Conservation (phyloP, 2,797 vertebrate species). For the Parauchenoglanis punctatus region DNA sequence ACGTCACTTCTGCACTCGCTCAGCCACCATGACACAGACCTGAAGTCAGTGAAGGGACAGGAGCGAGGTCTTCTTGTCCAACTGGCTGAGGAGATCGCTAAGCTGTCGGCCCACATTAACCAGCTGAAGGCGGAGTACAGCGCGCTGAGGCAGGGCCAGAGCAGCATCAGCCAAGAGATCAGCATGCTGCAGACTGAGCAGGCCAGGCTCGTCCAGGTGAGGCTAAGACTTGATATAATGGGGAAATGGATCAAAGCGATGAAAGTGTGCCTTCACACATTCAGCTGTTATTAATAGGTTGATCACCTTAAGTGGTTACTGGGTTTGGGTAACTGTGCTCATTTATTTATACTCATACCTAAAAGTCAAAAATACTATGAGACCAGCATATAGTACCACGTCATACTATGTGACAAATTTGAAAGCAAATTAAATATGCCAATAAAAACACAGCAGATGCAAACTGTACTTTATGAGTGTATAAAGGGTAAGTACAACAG, state of each 20-base stretch:
- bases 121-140: conserved; percentile 82
- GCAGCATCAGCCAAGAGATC: conserved; percentile 81
- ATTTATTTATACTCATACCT: neutral
- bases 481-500: neutral
- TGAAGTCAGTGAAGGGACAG: conserved; percentile 72
- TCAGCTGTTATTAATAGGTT: neutral
- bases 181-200: conserved; percentile 83
- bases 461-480: neutral
- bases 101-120: conserved; percentile 76
- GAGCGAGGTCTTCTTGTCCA: conserved; percentile 78
- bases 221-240: neutral
- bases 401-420: neutral
- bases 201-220: conserved; percentile 84
- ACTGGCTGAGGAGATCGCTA: conserved; percentile 82
- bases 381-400: neutral
- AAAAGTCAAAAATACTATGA: neutral
- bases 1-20: conserved; percentile 77
- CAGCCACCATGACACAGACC: conserved; percentile 73
- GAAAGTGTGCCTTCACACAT: neutral
- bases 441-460: neutral
- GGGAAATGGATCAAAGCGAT: conserved; percentile 1
- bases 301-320: neutral
- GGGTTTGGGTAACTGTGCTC: neutral
- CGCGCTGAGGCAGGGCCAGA: conserved; percentile 81
- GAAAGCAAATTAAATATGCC: neutral